Percentiles rank a stretch among this genome's conserved stretches.
Conservation (phyloP, 2,113 vertebrate species). For the Telmatochromis sp. region DNA sequence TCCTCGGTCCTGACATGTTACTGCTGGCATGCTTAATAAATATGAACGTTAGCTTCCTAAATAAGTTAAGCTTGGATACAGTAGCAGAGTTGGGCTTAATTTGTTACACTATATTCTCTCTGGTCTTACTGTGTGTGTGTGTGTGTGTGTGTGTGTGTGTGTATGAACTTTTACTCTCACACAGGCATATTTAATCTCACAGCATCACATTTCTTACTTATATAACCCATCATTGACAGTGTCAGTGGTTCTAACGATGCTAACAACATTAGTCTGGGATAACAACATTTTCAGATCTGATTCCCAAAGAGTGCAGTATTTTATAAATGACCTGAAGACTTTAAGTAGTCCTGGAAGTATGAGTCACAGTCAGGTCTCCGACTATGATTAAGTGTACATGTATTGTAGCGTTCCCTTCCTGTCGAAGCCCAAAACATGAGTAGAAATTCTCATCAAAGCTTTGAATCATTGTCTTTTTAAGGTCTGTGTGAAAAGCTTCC, state of each 20-base stretch:
- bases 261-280: background rate
- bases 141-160: background rate
- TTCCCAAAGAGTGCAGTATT: background rate
- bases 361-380: background rate
- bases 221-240: rapidly evolving
- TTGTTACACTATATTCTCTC: background rate
- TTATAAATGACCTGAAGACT: background rate
- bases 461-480: background rate
- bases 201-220: background rate
- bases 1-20: background rate
- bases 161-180: background rate
- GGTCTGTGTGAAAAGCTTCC: background rate
- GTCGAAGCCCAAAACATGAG: background rate
- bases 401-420: background rate
- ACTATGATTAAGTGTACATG: background rate
- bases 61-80: background rate
- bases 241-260: background rate
- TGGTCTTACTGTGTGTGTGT: background rate
- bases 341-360: background rate
- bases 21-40: background rate
- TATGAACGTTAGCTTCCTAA: background rate
- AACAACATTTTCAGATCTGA: background rate
- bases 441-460: background rate
- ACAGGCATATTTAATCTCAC: background rate
- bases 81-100: background rate